Evolutionary conservation across 2,888 invertebrate genomes (phyloP).

Genomic region (Meteorus colon): DNA sequence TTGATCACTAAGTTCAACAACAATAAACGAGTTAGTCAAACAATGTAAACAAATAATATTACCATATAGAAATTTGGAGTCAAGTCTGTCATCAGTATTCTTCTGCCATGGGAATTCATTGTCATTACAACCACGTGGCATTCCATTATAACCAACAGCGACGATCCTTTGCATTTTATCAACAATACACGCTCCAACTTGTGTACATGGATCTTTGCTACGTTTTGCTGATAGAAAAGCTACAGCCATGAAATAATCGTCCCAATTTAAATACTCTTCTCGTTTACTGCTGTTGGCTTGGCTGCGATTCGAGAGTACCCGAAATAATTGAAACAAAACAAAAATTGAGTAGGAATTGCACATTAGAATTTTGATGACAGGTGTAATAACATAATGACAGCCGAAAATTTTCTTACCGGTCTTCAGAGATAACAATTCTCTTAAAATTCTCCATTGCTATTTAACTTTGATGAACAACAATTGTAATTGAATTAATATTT

Average conservation of each 20-base stretch:
- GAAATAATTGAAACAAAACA: too few species aligned
- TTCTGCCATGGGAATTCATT: conserved; percentile 94
- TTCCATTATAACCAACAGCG: conserved; percentile 97
- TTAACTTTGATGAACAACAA: too few species aligned
- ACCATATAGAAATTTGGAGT: conserved; percentile 92
- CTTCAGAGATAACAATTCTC: too few species aligned
- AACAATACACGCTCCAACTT: conserved; percentile 97
- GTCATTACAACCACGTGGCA: conserved; percentile 93
- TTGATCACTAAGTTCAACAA: too few species aligned
- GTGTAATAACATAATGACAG: too few species aligned
- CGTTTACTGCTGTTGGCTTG: conserved; percentile 75
- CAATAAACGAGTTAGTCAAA: neutral
- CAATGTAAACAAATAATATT: conserved; percentile 55
- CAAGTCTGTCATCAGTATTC: conserved; percentile 76
- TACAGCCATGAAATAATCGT: conserved; percentile 96
- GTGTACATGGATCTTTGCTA: conserved; percentile 94
- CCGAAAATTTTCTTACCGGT: too few species aligned
- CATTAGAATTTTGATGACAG: too few species aligned
- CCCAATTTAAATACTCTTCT: conserved; percentile 85
- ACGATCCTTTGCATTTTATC: conserved; percentile 90
- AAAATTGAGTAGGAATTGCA: too few species aligned
- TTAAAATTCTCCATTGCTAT: too few species aligned
- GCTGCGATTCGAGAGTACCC: conserved; percentile 29
- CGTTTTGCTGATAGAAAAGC: conserved; percentile 93
- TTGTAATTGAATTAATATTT: too few species aligned